These are phyloP conservation scores for Pammene aurita DNA, from an alignment of 2,888 invertebrate genomes.

Conservation along the genomic window DNA sequence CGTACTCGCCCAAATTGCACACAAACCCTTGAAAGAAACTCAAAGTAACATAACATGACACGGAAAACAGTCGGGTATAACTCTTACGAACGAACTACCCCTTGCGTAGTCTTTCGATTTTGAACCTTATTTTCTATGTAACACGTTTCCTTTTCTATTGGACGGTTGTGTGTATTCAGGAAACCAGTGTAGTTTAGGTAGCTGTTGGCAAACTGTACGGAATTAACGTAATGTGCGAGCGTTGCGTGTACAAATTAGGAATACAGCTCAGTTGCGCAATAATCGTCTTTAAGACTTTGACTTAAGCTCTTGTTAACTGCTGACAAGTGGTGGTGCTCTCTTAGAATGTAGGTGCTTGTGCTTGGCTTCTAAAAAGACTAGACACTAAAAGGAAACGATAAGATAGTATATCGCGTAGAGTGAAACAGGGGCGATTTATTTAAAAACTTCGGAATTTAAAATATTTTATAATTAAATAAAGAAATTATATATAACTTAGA, in stretches of 20 bases:
- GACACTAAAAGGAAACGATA: neutral
- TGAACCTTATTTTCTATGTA: neutral
- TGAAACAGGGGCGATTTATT: neutral
- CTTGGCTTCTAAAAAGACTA: neutral
- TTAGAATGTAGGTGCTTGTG: neutral
- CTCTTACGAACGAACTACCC: constrained; percentile 1
- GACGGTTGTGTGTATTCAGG: neutral
- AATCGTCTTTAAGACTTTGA: neutral
- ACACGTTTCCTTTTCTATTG: neutral
- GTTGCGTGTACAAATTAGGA: constrained; percentile 8
- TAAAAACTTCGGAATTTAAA: neutral
- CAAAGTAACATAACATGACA: constrained; percentile 36
- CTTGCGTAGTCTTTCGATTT: neutral
- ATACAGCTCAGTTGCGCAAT: neutral
- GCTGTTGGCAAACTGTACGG: constrained; percentile 22
- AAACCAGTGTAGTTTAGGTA: constrained; percentile 20
- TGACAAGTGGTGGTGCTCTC: neutral
- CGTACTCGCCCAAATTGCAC: constrained; percentile 23
- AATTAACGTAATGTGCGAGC: constrained; percentile 33
- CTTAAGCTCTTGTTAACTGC: neutral
- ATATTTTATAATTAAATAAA: too few relatives aligned
- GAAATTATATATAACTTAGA: too few relatives aligned
- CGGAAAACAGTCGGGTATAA: constrained; percentile 14
- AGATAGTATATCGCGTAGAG: neutral
- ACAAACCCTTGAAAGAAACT: constrained; percentile 36